Percentiles rank a stretch among this genome's conserved stretches.
Conservation (phyloP, 2,113 vertebrate genomes). For the Scomber colias region DNA sequence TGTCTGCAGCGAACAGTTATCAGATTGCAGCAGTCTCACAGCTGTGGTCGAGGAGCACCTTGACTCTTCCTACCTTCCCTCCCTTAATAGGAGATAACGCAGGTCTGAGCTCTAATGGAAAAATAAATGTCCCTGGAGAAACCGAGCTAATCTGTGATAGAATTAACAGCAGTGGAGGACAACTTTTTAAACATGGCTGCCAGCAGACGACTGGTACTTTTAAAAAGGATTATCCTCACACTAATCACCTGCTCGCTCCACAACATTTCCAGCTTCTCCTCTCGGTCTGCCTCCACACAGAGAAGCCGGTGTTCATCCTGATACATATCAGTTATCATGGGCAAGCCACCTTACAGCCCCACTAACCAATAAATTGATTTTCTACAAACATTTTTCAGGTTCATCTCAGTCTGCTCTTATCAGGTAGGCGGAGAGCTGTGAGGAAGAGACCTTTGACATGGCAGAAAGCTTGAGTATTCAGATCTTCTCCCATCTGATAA, state of each 20-base stretch:
- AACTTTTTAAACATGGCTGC: conserved; percentile 55
- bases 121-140: conserved; percentile 57
- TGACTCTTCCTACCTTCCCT: conserved; percentile 37
- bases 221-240: conserved; percentile 25
- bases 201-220: conserved; percentile 27
- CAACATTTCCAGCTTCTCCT: conserved; percentile 30
- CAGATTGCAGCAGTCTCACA: conserved; percentile 16
- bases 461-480: conserved; percentile 8
- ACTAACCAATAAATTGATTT: conserved; percentile 40
- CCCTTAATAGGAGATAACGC: conserved; percentile 51
- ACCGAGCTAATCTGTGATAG: conserved; percentile 51
- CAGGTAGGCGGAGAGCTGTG: conserved; percentile 14
- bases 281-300: conserved; percentile 17
- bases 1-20: conserved; percentile 45
- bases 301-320: conserved; percentile 28
- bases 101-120: conserved; percentile 62
- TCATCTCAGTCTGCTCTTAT: conserved; percentile 33
- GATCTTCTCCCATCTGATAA: conserved; percentile 2
- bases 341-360: conserved; percentile 1
- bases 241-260: neutral
- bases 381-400: conserved; percentile 5
- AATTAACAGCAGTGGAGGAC: conserved; percentile 30
- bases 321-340: conserved; percentile 36
- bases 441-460: neutral
- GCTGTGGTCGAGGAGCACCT: conserved; percentile 34